Evolutionary conservation across 2,113 vertebrate genomes (phyloP).

Genomic region (Hippocampus barbouri): DNA sequence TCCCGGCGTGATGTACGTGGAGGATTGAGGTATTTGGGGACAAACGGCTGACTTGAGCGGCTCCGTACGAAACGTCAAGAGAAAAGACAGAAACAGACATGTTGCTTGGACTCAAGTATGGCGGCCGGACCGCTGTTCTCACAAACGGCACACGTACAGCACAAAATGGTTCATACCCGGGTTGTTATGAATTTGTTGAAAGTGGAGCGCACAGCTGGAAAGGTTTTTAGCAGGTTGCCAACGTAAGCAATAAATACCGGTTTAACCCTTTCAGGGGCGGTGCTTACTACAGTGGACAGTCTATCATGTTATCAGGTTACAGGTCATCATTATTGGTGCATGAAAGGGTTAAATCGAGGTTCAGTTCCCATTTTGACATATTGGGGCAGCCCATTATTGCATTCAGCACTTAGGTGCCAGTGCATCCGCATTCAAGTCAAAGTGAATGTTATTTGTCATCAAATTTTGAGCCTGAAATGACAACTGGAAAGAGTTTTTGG

Average conservation of each 20-base stretch:
- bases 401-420: too few relatives aligned
- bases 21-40: conserved; percentile 69
- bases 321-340: too few relatives aligned
- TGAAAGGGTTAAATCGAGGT: neutral
- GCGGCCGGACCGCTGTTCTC: conserved; percentile 43
- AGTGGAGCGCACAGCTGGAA: neutral
- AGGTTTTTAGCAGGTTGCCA: neutral
- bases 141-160: conserved; percentile 13
- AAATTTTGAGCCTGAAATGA: too few relatives aligned
- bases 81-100: conserved; percentile 56
- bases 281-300: too few relatives aligned
- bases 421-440: too few relatives aligned
- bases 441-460: too few relatives aligned
- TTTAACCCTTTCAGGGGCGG: neutral
- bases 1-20: conserved; percentile 61
- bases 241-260: neutral
- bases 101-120: conserved; percentile 65
- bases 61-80: conserved; percentile 30
- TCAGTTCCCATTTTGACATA: neutral
- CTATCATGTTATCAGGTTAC: too few relatives aligned
- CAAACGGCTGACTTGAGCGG: conserved; percentile 50
- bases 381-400: too few relatives aligned
- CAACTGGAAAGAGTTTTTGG: too few relatives aligned
- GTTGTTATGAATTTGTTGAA: neutral
- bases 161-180: neutral